These are phyloP conservation scores for Eilema depressum DNA, from an alignment of 2,888 invertebrate genomes.

Conservation along the genomic window DNA sequence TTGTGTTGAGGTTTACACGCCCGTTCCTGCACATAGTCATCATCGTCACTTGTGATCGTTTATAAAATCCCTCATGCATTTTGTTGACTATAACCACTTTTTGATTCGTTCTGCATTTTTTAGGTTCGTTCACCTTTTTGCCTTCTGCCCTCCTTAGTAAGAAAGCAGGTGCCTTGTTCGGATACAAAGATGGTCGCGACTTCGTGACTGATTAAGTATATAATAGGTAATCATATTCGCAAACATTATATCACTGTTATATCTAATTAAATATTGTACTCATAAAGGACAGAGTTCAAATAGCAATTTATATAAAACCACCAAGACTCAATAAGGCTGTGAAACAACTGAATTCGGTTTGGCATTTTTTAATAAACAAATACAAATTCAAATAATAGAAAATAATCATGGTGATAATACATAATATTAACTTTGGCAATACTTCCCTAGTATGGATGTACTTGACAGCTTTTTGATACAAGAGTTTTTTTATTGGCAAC, in stretches of 20 bases:
- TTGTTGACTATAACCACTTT: neutral
- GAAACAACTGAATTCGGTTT: constrained; percentile 81
- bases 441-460: neutral
- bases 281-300: constrained; percentile 65
- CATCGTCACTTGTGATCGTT: neutral
- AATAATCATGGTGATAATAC: constrained; percentile 44
- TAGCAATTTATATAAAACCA: constrained; percentile 65
- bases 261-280: constrained; percentile 29
- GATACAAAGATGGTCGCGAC: neutral
- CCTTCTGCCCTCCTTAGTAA: neutral
- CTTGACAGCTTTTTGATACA: neutral
- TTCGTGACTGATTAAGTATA: neutral
- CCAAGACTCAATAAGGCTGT: constrained; percentile 84
- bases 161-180: neutral
- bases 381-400: constrained; percentile 52
- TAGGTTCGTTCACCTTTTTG: neutral
- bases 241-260: neutral
- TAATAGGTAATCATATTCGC: neutral
- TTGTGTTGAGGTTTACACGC: neutral
- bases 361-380: constrained; percentile 60
- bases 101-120: too few species aligned
- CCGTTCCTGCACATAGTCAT: neutral
- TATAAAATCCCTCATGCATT: neutral
- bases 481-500: neutral
- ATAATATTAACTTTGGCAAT: constrained; percentile 8